Evolutionary conservation across 2,888 invertebrate genomes (phyloP), one percentile per base, ranked within the genome.

Genomic region (Ophion obscuratus): DNA sequence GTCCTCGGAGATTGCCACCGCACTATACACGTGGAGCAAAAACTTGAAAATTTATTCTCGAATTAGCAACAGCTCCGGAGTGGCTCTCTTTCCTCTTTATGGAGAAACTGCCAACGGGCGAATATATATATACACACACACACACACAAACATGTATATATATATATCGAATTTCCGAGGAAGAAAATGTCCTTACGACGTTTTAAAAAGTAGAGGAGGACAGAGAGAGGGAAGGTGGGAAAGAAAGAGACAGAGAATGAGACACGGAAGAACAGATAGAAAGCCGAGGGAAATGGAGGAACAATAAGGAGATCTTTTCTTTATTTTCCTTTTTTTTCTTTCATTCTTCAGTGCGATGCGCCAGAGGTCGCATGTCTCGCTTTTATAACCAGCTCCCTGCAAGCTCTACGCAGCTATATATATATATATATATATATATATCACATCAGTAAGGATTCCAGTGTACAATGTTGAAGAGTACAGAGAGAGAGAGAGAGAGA

Each of bases 361-460:
- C 53, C 76, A 57, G 66, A 76, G 76, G 76, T 76, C 76, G 53
- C 76, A 11, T 57, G 64, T 75, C 64, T 64, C 64, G 27, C 36
- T 20, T 67, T 76, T 76, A 76, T 76, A 76, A 66, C 27, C 17
- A 76, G n/a, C 27, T 44, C 66, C 66, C 10, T 76, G 62, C 62
- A 27, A 62, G 61, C 74, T 74, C 20, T 61, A 44, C 31, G n/a
- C 40, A 44, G 61, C 14, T 36, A 9, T 64, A 31, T 31, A 31
- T 31, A 31, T 31, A 31, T 31, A 31, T 31, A 31, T 31, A 31
- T 31, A 31, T 31, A 31, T 31, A 31, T 31, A 31, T 31, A 31
- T 31, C 3, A 3, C 31, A 36, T 47, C 64, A 64, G 53, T 44
- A 76, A 76, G 44, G 76, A 66, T 76, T 76, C 76, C 66, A 53